Base-by-base conservation (phyloP, 1,140 invertebrate species). In the Brachionus asplanchnoidis region DNA sequence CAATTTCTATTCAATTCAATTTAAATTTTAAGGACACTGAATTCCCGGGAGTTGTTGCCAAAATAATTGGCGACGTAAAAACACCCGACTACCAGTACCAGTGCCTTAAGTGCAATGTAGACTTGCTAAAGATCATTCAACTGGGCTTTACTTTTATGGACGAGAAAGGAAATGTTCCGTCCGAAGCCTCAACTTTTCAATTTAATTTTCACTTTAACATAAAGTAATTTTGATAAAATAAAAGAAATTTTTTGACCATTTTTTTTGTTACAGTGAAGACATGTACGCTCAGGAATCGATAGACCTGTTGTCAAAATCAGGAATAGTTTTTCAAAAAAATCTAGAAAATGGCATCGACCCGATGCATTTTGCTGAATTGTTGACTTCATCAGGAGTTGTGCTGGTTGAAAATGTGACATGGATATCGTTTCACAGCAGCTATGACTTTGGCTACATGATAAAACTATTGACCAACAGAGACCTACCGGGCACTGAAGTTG, bases 241-340 rank as follows among this genome's bases (percentile, higher is more conserved):
- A 11, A 8, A 12, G 5, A 36, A 68, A 68, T 23, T 36, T 32
- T 32, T 36, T 36, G 20, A 4, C 9, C 17, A 42, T 42, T 7
- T 73, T 73, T 5, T 20, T 40, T n/a, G n/a, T 23, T 42, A n/a
- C 86, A 96, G 95, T 85, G 95, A 97, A 90, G 97, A 98, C 88
- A 98, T 98, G 95, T 98, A 97, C 91, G 96, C 96, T 26, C 95
- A 98, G 90, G 97, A 98, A 88, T 97, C 95, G 85, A 98, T 99
- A 89, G 96, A 98, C 89, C 92, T 99, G 87, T 91, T 99, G 46
- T 94, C 94, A 88, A 97, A 97, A 89, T 97, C 96, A 78, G 97
- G 97, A 40, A 96, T 99, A 85, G 95, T 98, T 88, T 99, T 99
- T 89, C 95, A 97, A 88, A 95, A 96, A 90, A 96, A 98, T 88